Evolutionary conservation across 2,888 invertebrate genomes (phyloP).

Genomic region (Cylindroiulus punctatus): DNA sequence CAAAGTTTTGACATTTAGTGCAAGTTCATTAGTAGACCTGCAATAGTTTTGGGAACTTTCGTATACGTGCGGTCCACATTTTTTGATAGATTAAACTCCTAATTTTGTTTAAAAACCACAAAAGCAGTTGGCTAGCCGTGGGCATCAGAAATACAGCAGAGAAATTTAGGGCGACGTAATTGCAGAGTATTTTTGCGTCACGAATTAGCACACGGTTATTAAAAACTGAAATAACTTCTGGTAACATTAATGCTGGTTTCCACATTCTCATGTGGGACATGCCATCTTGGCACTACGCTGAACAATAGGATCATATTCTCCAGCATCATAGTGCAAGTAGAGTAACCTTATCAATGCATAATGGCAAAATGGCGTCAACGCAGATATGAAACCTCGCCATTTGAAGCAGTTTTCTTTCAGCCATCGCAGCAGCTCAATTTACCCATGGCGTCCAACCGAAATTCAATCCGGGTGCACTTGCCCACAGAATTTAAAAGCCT

Average conservation of each 20-base stretch:
- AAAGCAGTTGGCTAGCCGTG: neutral
- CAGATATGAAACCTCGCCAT: neutral
- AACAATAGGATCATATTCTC: neutral
- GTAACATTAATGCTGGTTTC: neutral
- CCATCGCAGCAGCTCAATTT: neutral
- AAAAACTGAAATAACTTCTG: neutral
- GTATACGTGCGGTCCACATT: too few relatives aligned
- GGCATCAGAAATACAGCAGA: neutral
- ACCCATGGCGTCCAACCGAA: neutral
- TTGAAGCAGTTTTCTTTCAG: neutral
- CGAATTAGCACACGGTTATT: slow-evolving; percentile 39
- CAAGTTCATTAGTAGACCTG: too few relatives aligned
- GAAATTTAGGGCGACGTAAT: slow-evolving; percentile 19
- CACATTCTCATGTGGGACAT: neutral
- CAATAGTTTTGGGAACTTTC: too few relatives aligned
- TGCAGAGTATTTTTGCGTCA: neutral
- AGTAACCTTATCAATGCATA: neutral
- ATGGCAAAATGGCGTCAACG: neutral
- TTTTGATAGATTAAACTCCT: too few relatives aligned
- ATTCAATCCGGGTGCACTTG: slow-evolving; percentile 41
- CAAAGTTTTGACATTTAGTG: too few relatives aligned
- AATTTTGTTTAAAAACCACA: neutral
- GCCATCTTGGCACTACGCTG: neutral
- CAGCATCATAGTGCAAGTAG: neutral
- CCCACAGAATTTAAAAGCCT: slow-evolving; percentile 35